These are phyloP conservation scores for Picus viridis DNA, from an alignment of 2,797 vertebrate genomes.

Conservation along the genomic window DNA sequence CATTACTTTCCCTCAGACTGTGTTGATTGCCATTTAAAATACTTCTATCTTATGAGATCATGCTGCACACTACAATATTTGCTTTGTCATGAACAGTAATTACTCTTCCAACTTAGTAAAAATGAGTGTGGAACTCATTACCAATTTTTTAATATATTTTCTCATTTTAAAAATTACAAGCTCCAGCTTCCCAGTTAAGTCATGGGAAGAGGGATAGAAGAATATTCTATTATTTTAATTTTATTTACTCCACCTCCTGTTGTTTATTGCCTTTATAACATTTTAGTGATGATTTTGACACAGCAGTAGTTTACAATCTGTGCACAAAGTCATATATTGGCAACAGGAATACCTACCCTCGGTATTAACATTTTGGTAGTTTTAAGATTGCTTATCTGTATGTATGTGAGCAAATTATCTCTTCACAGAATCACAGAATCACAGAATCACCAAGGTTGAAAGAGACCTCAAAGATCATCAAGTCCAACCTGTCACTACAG, in stretches of 20 bases:
- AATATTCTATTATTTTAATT: neutral
- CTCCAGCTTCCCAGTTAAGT: neutral
- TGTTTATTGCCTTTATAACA: neutral
- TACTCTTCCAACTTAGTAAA: neutral
- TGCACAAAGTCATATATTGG: neutral
- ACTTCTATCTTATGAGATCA: neutral
- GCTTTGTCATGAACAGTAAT: neutral
- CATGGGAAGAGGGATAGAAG: neutral
- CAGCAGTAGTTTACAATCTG: neutral
- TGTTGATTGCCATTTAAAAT: slow-evolving; percentile 53
- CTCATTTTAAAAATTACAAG: neutral
- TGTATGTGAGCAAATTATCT: neutral
- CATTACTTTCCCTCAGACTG: neutral
- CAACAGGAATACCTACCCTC: neutral
- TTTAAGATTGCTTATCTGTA: neutral
- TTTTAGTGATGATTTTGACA: neutral
- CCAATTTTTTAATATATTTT: neutral
- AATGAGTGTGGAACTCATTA: neutral
- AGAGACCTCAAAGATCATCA: too few relatives aligned
- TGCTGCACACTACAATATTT: neutral
- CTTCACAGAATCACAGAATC: neutral
- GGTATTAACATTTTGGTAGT: neutral
- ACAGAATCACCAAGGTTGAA: too few relatives aligned
- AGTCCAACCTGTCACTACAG: too few relatives aligned
- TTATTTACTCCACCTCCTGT: neutral